These are phyloP conservation scores for Euspilapteryx auroguttella DNA, from an alignment of 2,888 invertebrate genomes.

Conservation along the genomic window DNA sequence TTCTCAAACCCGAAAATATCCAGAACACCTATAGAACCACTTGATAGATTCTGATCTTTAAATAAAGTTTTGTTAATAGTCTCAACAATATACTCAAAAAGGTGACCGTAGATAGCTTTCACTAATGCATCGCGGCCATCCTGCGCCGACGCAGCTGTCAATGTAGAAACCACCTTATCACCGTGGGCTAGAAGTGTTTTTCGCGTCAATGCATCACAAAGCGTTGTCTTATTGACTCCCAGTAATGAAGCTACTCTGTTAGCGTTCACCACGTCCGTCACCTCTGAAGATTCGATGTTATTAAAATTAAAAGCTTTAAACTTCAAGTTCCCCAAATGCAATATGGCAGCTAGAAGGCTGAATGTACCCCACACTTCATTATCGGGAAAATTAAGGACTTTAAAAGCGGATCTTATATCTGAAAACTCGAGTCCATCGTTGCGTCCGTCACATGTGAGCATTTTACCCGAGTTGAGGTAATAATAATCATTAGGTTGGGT, in stretches of 20 bases:
- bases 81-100: slow-evolving; percentile 87
- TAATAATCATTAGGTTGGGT: slow-evolving; percentile 72
- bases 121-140: slow-evolving; percentile 92
- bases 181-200: slow-evolving; percentile 85
- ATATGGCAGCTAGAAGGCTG: slow-evolving; percentile 80
- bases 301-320: slow-evolving; percentile 75
- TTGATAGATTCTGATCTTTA: slow-evolving; percentile 61
- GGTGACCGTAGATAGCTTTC: slow-evolving; percentile 88
- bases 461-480: slow-evolving; percentile 81
- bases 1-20: slow-evolving; percentile 99
- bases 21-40: slow-evolving; percentile 84
- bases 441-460: slow-evolving; percentile 76
- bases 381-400: slow-evolving; percentile 84
- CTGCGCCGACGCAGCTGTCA: slow-evolving; percentile 74
- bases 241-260: slow-evolving; percentile 72
- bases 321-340: slow-evolving; percentile 90
- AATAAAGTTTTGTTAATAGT: slow-evolving; percentile 87
- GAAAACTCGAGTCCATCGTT: slow-evolving; percentile 86
- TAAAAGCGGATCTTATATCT: slow-evolving; percentile 90
- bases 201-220: slow-evolving; percentile 81
- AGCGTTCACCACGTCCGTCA: slow-evolving; percentile 70
- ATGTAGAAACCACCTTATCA: slow-evolving; percentile 75
- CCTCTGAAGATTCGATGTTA: slow-evolving; percentile 87
- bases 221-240: slow-evolving; percentile 68
- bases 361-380: slow-evolving; percentile 84